A percentile compares a stretch with the other conserved stretches of the same genome.
phyloP scores from a whole-genome alignment of 2,888 invertebrate genomes.

The Prosapia bicincta region DNA sequence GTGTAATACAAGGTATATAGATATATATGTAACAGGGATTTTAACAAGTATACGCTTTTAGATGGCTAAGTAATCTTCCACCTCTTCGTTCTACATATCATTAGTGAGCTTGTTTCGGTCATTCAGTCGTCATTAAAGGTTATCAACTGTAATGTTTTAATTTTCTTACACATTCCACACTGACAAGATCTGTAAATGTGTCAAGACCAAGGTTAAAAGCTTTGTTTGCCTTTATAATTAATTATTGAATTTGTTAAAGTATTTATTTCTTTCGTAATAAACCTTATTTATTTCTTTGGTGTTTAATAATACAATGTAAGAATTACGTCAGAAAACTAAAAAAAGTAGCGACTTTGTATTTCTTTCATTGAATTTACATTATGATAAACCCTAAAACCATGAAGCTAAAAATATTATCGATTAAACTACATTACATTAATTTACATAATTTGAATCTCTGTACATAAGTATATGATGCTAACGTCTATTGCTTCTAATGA shows the following conservation, averaged over 20 bases:
- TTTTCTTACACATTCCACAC: background rate
- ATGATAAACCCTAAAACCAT: no score
- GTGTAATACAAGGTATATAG: background rate
- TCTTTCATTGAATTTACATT: no score
- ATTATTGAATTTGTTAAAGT: background rate
- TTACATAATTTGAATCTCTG: no score
- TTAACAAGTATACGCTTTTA: slow-evolving; percentile 29
- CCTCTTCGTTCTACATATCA: slow-evolving; percentile 1
- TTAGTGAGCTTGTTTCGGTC: slow-evolving; percentile 2
- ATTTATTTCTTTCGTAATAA: no score
- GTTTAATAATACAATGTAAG: no score
- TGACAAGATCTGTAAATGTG: background rate
- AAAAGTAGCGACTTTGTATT: no score
- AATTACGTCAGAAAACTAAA: no score
- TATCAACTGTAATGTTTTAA: background rate
- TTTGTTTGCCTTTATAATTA: background rate
- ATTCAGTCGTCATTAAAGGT: background rate
- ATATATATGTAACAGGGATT: slow-evolving; percentile 20
- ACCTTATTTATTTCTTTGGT: no score
- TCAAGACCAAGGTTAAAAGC: background rate
- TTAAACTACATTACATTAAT: no score
- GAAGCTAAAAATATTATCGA: no score
- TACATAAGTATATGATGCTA: no score
- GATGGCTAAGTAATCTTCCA: slow-evolving; percentile 28
- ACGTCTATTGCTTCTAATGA: no score